Percentiles rank a stretch among this genome's conserved stretches.
phyloP scores from a whole-genome alignment of 2,888 invertebrate genomes.

The Harpalus rufipes region DNA sequence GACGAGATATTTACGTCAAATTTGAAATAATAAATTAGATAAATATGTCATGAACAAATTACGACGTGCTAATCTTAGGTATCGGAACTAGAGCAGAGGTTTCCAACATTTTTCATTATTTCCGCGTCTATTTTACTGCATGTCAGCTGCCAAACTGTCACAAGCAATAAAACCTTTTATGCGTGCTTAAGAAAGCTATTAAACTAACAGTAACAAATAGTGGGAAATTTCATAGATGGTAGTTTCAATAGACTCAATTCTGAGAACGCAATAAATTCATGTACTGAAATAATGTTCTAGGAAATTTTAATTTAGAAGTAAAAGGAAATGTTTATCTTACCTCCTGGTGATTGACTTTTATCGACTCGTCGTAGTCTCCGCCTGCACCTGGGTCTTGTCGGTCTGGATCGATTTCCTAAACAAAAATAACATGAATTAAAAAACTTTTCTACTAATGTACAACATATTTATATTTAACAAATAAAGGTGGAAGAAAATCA shows the following conservation, averaged over 20 bases:
- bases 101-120: constrained; percentile 8
- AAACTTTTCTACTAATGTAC: background rate
- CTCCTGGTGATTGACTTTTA: constrained; percentile 77
- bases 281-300: constrained; percentile 23
- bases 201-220: constrained; percentile 11
- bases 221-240: constrained; percentile 17
- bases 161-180: background rate
- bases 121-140: constrained; percentile 18
- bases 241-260: constrained; percentile 56
- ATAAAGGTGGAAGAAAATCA: too few species aligned
- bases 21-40: constrained; percentile 38
- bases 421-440: constrained; percentile 69
- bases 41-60: constrained; percentile 47
- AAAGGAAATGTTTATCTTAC: constrained; percentile 74
- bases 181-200: background rate
- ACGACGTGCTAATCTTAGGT: constrained; percentile 31
- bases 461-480: background rate
- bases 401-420: constrained; percentile 85
- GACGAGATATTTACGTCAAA: constrained; percentile 7
- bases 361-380: constrained; percentile 76
- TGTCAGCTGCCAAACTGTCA: constrained; percentile 23
- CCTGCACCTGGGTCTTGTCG: constrained; percentile 79
- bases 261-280: constrained; percentile 25
- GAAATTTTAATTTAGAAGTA: constrained; percentile 1
- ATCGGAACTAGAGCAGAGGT: constrained; percentile 29